These are phyloP conservation scores for Avahi laniger DNA, from an alignment of 2,797 vertebrate genomes.

Conservation along the genomic window DNA sequence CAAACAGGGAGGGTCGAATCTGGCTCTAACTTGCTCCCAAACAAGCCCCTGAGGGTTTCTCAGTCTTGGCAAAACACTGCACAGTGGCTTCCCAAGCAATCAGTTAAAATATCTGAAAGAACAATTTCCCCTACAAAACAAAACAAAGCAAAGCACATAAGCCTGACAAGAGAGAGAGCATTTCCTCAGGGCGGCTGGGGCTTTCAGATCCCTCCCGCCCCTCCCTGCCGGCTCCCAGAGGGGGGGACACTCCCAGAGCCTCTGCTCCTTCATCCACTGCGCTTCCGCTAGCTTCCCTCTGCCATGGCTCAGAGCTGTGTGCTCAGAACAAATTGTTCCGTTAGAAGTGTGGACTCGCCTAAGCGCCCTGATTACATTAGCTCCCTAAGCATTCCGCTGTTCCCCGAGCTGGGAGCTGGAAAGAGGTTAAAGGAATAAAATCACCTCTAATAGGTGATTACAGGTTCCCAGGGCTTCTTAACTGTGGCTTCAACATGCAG, in stretches of 20 bases:
- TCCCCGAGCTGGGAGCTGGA: neutral
- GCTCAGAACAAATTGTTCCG: conserved; percentile 24
- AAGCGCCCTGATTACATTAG: neutral
- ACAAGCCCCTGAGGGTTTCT: neutral
- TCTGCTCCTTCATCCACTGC: neutral
- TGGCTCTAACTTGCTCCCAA: neutral
- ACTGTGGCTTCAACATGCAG: neutral
- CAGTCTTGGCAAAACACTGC: neutral
- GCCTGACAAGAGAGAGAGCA: neutral
- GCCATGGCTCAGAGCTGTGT: neutral
- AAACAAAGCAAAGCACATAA: neutral
- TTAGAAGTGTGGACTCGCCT: neutral
- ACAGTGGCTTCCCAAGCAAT: neutral
- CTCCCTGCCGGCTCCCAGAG: neutral
- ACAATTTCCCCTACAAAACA: neutral
- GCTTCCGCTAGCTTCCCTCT: neutral
- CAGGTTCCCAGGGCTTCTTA: conserved; percentile 14
- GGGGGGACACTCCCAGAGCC: neutral
- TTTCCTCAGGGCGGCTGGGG: neutral
- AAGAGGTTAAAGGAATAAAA: conserved; percentile 40
- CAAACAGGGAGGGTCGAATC: neutral
- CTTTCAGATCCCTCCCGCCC: neutral
- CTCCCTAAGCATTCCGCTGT: neutral
- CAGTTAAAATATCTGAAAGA: neutral
- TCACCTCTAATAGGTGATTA: conserved; percentile 25